phyloP scores from a whole-genome alignment of 2,888 invertebrate species.

The Caradrina kadenii region DNA sequence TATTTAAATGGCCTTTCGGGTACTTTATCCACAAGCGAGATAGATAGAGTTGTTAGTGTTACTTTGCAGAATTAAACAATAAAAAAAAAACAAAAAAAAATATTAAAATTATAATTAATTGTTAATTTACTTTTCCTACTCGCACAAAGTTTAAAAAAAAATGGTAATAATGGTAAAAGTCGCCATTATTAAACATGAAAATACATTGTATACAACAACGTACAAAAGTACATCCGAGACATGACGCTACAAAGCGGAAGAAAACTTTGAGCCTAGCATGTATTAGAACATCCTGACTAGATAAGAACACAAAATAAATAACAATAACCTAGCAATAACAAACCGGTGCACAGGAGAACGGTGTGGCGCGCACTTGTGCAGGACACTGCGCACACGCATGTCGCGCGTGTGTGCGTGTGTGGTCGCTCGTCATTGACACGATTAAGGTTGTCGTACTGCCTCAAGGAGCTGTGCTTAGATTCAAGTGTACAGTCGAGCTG shows the following conservation, averaged over 20 bases:
- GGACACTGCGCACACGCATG: slow-evolving; percentile 62
- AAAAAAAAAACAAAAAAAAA: no score
- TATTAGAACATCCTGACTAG: neutral
- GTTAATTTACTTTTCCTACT: no score
- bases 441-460: slow-evolving; percentile 83
- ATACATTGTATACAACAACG: no score
- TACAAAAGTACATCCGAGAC: neutral
- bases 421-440: slow-evolving; percentile 84
- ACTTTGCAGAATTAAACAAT: no score
- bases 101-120: no score
- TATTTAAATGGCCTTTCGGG: no score
- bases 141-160: no score
- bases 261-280: neutral
- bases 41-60: no score
- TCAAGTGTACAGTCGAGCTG: slow-evolving; percentile 54
- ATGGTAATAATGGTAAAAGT: no score
- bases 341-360: slow-evolving; percentile 52
- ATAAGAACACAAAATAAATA: slow-evolving; percentile 15
- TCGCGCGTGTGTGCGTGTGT: slow-evolving; percentile 51
- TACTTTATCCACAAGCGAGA: no score
- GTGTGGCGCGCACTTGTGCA: slow-evolving; percentile 63
- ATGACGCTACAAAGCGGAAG: neutral
- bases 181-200: slow-evolving; percentile 70
- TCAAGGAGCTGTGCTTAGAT: slow-evolving; percentile 76
- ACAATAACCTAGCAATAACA: slow-evolving; percentile 45